Evolutionary conservation across 2,113 vertebrate genomes (phyloP).

Genomic region (Prolemur simus): DNA sequence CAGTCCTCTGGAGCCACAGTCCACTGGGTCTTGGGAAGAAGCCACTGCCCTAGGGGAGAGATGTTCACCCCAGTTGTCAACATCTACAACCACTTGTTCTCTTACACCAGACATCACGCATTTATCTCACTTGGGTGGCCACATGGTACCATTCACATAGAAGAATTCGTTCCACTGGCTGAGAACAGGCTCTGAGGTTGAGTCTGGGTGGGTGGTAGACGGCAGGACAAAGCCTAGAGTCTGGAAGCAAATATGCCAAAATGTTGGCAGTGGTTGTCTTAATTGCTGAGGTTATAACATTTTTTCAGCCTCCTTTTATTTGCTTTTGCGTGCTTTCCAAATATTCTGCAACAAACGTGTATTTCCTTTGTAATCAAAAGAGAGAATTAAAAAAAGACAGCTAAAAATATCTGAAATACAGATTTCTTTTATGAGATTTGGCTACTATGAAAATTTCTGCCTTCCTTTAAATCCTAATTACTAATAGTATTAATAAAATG

Average conservation of each 20-base stretch:
- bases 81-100: neutral
- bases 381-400: neutral
- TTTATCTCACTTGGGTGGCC: neutral
- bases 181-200: neutral
- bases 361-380: neutral
- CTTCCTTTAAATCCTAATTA: neutral
- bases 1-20: neutral
- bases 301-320: neutral
- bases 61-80: neutral
- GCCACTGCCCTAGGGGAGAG: neutral
- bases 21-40: neutral
- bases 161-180: too few relatives aligned
- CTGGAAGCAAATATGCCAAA: neutral
- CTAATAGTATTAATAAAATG: neutral
- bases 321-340: neutral
- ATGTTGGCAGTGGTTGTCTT: neutral
- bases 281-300: neutral
- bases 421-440: neutral
- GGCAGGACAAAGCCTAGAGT: neutral
- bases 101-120: neutral
- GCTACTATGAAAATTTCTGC: neutral
- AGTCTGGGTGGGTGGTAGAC: neutral
- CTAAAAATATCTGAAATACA: neutral
- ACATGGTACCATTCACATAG: accelerated
- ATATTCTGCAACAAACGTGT: neutral